Evolutionary conservation across 2,113 vertebrate species (phyloP).

Genomic region (Cyprinodon variegatus): DNA sequence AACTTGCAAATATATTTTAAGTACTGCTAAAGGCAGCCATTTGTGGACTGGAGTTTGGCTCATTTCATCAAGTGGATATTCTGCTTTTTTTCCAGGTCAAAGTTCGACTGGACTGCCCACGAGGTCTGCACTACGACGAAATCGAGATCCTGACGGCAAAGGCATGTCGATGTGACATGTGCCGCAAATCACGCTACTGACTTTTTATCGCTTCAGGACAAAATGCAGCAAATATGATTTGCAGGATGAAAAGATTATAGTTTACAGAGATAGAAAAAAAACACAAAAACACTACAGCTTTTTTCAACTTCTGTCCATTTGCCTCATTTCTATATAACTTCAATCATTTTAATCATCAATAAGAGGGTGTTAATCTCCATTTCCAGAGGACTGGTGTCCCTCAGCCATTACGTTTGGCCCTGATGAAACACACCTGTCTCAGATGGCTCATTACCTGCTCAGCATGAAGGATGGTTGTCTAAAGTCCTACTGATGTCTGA

Average conservation of each 20-base stretch:
- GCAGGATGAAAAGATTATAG: background rate
- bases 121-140: constrained; percentile 75
- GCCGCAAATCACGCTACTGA: constrained; percentile 87
- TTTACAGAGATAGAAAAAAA: background rate
- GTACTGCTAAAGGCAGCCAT: too few species aligned
- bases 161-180: constrained; percentile 88
- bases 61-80: background rate
- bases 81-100: constrained; percentile 78
- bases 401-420: too few species aligned
- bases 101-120: constrained; percentile 83
- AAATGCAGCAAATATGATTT: background rate
- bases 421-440: too few species aligned
- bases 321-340: background rate
- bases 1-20: too few species aligned
- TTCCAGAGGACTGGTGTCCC: too few species aligned
- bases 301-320: constrained; percentile 18
- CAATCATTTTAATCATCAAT: background rate
- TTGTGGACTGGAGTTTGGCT: background rate
- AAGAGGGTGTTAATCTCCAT: too few species aligned
- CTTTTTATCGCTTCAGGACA: background rate
- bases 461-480: too few species aligned
- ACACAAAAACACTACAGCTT: background rate
- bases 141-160: constrained; percentile 85
- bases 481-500: too few species aligned
- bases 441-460: too few species aligned